Conservation (phyloP, 2,888 invertebrate genomes). For the Amblyjoppa proteus region DNA sequence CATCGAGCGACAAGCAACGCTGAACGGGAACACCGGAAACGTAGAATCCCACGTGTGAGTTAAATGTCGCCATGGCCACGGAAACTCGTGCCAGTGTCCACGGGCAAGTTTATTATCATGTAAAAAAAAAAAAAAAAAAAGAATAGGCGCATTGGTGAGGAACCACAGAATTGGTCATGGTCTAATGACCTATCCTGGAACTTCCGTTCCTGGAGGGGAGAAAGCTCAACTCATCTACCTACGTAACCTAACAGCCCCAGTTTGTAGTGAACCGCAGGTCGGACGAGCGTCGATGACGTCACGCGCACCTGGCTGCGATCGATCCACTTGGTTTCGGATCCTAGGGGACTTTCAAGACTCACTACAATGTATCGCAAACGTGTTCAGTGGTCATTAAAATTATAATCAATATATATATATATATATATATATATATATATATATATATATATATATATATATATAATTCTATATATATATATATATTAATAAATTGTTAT, state of each 20-base stretch:
- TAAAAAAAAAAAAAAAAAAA: conserved; percentile 13
- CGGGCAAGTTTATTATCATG: conserved; percentile 20
- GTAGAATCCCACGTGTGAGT: background rate
- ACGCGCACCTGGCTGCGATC: conserved; percentile 42
- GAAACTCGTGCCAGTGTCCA: conserved; percentile 43
- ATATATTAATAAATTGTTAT: too few species aligned
- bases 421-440: too few species aligned
- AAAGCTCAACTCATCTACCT: conserved; percentile 38
- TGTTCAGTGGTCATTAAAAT: background rate
- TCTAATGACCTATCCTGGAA: conserved; percentile 30
- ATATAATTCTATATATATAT: too few species aligned
- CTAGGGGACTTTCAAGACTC: background rate
- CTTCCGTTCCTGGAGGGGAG: background rate
- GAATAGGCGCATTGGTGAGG: conserved; percentile 12
- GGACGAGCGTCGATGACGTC: conserved; percentile 9
- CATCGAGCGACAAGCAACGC: conserved; percentile 3
- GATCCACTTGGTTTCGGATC: conserved; percentile 25
- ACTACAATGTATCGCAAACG: background rate
- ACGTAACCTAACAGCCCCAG: background rate
- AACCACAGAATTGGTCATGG: conserved; percentile 46
- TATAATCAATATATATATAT: too few species aligned
- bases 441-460: too few species aligned
- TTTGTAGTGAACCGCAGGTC: conserved; percentile 1
- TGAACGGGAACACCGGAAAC: background rate
- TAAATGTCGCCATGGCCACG: conserved; percentile 60